phyloP scores from a whole-genome alignment of 2,888 invertebrate species.

The Coleophora deauratella region DNA sequence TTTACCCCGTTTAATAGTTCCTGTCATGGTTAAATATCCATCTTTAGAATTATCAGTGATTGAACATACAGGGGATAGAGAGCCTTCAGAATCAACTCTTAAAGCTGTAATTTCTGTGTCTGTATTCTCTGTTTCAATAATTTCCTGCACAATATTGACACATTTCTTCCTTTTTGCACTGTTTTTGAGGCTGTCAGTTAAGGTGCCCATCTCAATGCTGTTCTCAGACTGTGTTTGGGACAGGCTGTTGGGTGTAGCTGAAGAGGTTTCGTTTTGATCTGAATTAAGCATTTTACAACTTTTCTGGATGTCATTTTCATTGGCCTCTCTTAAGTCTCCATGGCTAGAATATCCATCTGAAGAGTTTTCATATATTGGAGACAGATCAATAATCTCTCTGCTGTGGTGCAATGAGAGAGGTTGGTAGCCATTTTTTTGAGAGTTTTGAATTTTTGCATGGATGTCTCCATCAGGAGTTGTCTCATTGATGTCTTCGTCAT shows the following conservation, averaged over 20 bases:
- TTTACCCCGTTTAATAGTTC: constrained; percentile 81
- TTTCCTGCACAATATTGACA: constrained; percentile 76
- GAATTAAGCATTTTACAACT: constrained; percentile 48
- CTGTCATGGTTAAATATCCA: constrained; percentile 79
- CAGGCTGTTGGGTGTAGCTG: constrained; percentile 57
- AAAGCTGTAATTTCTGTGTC: constrained; percentile 58
- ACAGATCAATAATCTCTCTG: constrained; percentile 62
- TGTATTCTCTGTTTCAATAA: constrained; percentile 49
- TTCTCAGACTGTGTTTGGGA: constrained; percentile 68
- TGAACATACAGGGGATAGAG: constrained; percentile 71
- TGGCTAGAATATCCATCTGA: constrained; percentile 69
- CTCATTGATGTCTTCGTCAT: constrained; percentile 65
- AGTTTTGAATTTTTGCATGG: constrained; percentile 25
- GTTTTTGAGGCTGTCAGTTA: constrained; percentile 60
- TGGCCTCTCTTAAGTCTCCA: constrained; percentile 51
- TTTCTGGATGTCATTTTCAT: constrained; percentile 49
- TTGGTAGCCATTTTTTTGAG: constrained; percentile 59
- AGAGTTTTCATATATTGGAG: constrained; percentile 68
- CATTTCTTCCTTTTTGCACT: constrained; percentile 73
- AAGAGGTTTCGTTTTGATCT: constrained; percentile 53
- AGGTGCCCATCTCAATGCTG: constrained; percentile 61
- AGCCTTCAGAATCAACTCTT: constrained; percentile 59
- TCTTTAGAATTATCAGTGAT: constrained; percentile 69
- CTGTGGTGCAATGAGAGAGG: constrained; percentile 47
- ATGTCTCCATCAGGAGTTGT: constrained; percentile 26